Evolutionary conservation across 1,140 invertebrate species (phyloP), one percentile per base, ranked within the genome.

Genomic region (Drosophila nigromelanica): DNA sequence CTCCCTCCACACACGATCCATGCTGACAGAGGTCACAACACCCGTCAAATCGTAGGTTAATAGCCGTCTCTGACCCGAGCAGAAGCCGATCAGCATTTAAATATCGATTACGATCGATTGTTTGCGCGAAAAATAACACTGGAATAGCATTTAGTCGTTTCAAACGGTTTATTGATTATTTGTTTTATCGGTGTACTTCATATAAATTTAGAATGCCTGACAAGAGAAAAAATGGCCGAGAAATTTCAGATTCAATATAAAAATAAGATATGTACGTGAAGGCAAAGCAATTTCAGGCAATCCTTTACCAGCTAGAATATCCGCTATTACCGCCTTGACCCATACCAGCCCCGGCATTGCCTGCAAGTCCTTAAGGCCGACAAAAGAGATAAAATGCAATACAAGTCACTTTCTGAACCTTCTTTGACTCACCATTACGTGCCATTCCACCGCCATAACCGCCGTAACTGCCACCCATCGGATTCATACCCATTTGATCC

Each of bases 1-100:
- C 40, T 33, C 30, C 37, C 45, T 56, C 56, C 55, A 42, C 58
- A 21, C 30, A 52, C 33, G 64, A 87, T 87, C 82, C 69, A 18
- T 48, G 76, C 15, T 83, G 85, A 87, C 83, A 89, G 79, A 72
- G 83, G 76, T 87, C 76, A 79, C 79, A 77, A 69, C 79, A 80
- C 71, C 62, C 45, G 45, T 56, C 62, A 66, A 64, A 79, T 11
- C 59, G 30, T 43, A 67, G 47, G 73, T 76, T 87, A 87, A 87
- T 89, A 58, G 61, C 51, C 43, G 42, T 18, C 40, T 52, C 56
- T 70, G 79, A 87, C 75, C 83, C 67, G 11, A n/a, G 4, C 15
- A 10, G n/a, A 21, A 12, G 14, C 37, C 33, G 62, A 27, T 40
- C 40, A 15, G 21, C 33, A 74, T 86, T 78, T 85, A 54, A 70